Base-by-base conservation (phyloP, 2,113 vertebrate species). In the Cynoglossus semilaevis region DNA sequence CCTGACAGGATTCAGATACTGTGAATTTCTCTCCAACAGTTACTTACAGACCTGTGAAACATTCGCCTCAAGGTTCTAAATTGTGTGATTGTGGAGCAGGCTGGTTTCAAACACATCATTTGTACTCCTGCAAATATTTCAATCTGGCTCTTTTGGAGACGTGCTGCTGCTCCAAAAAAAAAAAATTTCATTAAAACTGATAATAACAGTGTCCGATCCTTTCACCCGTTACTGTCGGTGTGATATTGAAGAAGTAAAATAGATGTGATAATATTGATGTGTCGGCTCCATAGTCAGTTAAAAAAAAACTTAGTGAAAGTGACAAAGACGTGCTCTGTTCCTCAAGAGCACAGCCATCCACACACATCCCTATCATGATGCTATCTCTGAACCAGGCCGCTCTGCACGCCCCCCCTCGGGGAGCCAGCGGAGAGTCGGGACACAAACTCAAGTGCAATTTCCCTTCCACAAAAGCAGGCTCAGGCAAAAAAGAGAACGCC, bases 181-280 rank as follows among this genome's bases (percentile, higher is more conserved):
- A 54, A 29, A 29, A 4, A 71, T 85, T 81, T 77, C 55, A 81
- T 85, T 86, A 65, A 80, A 82, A 73, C 57, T 59, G 63, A 67
- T 69, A 79, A 81, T 79, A 80, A 74, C 40, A 58, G 18, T 12
- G 58, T 63, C 45, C 38, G 51, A 29, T 4, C 42, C 65, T 36
- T 55, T 45, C 17, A 65, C 71, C 69, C 51, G n/a, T 15, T 18
- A 42, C 55, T 56, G 51, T 65, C 61, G 22, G 22, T 68, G 46
- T 62, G 15, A 52, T 62, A 55, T 57, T 43, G 66, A 53, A 60
- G 12, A 49, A 44, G 19, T 15, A 12, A 53, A 41, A 22, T 8
- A 19, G 6, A 35, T 51, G 37, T 51, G 60, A 51, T 50, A 64
- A 65, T 63, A 67, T 79, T 67, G 47, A 56, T 58, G 37, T 47